Evolutionary conservation across 2,888 invertebrate genomes (phyloP).

Genomic region (Tricholauxania praeusta): DNA sequence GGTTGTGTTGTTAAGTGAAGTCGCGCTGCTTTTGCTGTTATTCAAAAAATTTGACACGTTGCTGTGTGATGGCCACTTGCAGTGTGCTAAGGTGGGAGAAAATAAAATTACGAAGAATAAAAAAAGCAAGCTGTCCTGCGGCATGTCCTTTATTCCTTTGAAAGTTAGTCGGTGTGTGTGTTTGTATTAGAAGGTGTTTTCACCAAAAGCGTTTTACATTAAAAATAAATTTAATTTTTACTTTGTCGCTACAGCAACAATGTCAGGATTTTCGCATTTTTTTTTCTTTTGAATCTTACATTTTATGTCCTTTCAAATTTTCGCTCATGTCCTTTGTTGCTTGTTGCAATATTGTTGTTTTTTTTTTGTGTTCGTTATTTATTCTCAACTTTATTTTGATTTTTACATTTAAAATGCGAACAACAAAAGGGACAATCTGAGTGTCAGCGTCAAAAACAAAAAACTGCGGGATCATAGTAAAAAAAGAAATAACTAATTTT

Average conservation of each 20-base stretch:
- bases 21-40: slow-evolving; percentile 2
- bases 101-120: neutral
- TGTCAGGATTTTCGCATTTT: neutral
- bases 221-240: slow-evolving; percentile 18
- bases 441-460: no score
- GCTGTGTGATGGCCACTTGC: slow-evolving; percentile 4
- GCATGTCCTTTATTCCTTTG: neutral
- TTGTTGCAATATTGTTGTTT: neutral
- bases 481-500: no score
- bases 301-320: neutral
- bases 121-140: slow-evolving; percentile 21
- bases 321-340: neutral
- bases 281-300: neutral
- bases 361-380: no score
- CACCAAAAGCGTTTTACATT: neutral
- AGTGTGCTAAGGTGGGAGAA: neutral
- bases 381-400: no score
- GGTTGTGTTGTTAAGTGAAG: neutral
- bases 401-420: no score
- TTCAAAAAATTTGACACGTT: slow-evolving; percentile 18
- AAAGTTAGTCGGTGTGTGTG: no score
- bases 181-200: neutral
- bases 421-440: no score
- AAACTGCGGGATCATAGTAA: no score
- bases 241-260: neutral